These are phyloP conservation scores for Anthopleura sola DNA, from an alignment of 64 coral and sea anemone genomes.

Conservation along the genomic window DNA sequence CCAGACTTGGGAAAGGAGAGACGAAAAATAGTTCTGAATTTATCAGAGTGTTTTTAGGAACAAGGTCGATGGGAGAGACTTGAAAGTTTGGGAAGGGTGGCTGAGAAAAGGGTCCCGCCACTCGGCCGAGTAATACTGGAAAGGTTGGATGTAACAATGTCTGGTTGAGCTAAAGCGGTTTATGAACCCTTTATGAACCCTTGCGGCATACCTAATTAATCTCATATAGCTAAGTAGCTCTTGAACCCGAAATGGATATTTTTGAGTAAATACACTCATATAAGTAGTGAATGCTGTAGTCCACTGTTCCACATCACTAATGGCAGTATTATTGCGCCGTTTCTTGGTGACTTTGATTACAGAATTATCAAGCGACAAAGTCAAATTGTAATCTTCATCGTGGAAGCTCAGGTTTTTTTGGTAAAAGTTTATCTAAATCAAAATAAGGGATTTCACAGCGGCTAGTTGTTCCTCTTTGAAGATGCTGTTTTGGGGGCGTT, in stretches of 20 bases:
- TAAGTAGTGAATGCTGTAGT: not conserved
- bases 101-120: no score
- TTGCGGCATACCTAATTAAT: slow-evolving; percentile 31
- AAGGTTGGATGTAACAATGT: not conserved
- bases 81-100: slow-evolving; percentile 12
- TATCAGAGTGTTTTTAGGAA: no score
- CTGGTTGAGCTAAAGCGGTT: slow-evolving; percentile 4
- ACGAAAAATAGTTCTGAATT: slow-evolving; percentile 31
- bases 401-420: no score
- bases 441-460: not conserved
- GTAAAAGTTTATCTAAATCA: not conserved
- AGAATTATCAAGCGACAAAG: no score
- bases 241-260: not conserved
- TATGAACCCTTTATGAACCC: not conserved
- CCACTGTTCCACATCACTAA: not conserved
- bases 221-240: slow-evolving; percentile 16
- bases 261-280: not conserved
- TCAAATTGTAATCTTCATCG: no score
- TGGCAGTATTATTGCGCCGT: not conserved
- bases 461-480: no score
- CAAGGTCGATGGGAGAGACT: no score
- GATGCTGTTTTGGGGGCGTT: no score
- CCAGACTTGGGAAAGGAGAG: slow-evolving; percentile 44
- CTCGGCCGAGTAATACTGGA: not conserved
- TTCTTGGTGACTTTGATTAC: not conserved